A percentile compares a stretch with the other conserved stretches of the same genome.
Evolutionary conservation across 2,797 vertebrate genomes (phyloP).

Genomic region (Ceryle rudis): DNA sequence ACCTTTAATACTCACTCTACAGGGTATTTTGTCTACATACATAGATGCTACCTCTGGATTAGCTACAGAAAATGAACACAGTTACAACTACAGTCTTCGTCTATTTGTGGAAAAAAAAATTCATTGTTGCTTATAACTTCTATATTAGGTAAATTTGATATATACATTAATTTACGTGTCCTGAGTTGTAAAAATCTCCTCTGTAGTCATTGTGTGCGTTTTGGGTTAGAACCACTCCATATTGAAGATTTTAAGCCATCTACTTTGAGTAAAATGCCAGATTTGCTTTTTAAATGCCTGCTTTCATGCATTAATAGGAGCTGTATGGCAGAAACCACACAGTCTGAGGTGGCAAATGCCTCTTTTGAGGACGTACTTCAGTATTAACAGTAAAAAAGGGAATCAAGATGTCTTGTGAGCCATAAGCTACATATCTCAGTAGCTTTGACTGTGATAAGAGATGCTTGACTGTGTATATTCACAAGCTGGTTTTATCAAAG

Average conservation of each 20-base stretch:
- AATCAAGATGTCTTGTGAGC: neutral
- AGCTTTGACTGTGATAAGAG: neutral
- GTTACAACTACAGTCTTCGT: neutral
- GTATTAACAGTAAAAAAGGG: neutral
- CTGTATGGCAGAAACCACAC: neutral
- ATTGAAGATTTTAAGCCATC: neutral
- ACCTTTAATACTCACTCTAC: neutral
- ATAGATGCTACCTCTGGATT: neutral
- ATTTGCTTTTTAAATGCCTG: neutral
- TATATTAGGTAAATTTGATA: neutral
- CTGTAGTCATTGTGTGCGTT: neutral
- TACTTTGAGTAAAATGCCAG: neutral
- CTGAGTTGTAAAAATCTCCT: neutral
- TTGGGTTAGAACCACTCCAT: neutral
- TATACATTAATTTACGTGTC: neutral
- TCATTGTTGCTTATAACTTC: neutral
- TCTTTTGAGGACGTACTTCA: slow-evolving; percentile 2
- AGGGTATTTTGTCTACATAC: neutral
- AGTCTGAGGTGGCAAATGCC: neutral
- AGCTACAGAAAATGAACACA: neutral
- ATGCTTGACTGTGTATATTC: neutral
- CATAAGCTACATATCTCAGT: neutral
- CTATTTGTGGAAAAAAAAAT: neutral
- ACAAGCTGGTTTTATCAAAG: slow-evolving; percentile 29
- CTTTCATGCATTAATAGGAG: neutral